Evolutionary conservation across 1,140 invertebrate species (phyloP), one percentile per base, ranked within the genome.

Genomic region (Coelopa frigida): DNA sequence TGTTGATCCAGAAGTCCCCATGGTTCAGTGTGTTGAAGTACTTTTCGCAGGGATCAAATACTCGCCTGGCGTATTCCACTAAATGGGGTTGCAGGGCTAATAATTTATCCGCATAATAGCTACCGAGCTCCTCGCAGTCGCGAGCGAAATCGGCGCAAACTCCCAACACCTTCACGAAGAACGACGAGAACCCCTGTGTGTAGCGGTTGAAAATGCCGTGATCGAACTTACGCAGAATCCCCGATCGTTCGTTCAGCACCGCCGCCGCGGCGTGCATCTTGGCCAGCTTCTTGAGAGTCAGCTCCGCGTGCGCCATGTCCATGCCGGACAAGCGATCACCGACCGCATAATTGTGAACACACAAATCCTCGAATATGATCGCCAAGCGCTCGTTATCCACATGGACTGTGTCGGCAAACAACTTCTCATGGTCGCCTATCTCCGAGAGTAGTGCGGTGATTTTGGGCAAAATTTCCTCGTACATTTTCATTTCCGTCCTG

Each of bases 1-100:
- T 82, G 52, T 79, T 80, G 0, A 73, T 58, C 78, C 78, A 81
- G 10, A 66, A 68, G 53, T 81, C 80, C 15, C 79, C 79, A 38
- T 81, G 79, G 52, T 72, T 75, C n/a, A 81, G 59, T 7, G 79
- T 76, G 32, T 72, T 68, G 46, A 78, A 77, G 27, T 73, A 70
- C 78, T 49, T 72, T 10, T 67, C 51, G 73, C 8, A 82, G 56
- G 1, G 79, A 44, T 62, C 55, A 10, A 46, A 53, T 6, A 27
- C 17, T 0, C 51, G 46, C 18, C 49, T 52, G 0, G 29, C 52
- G 12, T 66, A 59, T 10, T 61, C 63, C 49, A 67, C 50, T 3
- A 63, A 4, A n/a, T 56, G 31, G 2, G 22, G 14, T 10, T 32
- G 17, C 2, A 63, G 15, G 14, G 46, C 35, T 2, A 51, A 26